Base-by-base conservation (phyloP, 2,888 invertebrate genomes). In the Melanostoma scalare region DNA sequence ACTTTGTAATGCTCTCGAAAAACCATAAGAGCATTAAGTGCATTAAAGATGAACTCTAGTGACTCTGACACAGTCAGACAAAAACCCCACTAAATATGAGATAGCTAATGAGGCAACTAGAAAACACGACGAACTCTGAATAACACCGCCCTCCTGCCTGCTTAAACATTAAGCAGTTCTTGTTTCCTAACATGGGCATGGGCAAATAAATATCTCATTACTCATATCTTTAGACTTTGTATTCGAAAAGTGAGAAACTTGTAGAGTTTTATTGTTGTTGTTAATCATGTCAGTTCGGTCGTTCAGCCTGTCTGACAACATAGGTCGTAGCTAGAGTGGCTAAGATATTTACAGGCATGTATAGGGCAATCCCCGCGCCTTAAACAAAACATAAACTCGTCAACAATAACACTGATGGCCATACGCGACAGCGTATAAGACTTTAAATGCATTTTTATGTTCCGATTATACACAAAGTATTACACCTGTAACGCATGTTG, bases 221-320 rank as follows among this genome's bases (percentile, higher is more conserved):
- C 71, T 60, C 71, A 56, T 71, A 81, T 76, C 71, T 77, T 65
- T 81, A 76, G 76, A 81, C 71, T 72, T 67, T 77, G 58, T 60
- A 53, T 72, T 67, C 53, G 60, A 71, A 67, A 60, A 48, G 58
- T 48, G 46, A n/a, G 42, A 61, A n/a, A 33, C 35, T 60, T 60
- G 3, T 56, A n/a, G 36, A 63, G 20, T 38, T 63, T 63, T 31
- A 0, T 50, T 50, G 31, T 50, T 1, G 48, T 20, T 20, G 20
- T 20, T 20, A 20, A 20, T 20, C 20, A 20, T 63, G 31, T 30
- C n/a, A 9, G 10, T 63, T 48, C 48, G 20, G 48, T 63, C 44
- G 10, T 46, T 46, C 20, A 4, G 33, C 46, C 46, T 36, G 46
- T 6, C 6, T 33, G 6, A 2, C 6, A 1, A 33, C 10, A 44